Conservation (phyloP, 2,888 invertebrate genomes). For the Meiosimyza decipiens region DNA sequence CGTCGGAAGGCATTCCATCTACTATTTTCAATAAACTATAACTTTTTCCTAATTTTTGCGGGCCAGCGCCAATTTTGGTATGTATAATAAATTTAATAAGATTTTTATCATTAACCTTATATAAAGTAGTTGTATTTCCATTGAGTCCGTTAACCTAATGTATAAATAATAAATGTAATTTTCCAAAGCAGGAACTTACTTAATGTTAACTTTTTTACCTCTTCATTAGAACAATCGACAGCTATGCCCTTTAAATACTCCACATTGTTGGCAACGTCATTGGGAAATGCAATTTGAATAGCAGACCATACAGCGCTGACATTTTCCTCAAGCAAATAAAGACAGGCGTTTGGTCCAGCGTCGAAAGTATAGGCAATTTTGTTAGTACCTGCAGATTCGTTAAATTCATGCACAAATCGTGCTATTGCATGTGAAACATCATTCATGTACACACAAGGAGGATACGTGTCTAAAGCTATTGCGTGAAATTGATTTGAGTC, state of each 20-base stretch:
- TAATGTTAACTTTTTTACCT: slow-evolving; percentile 18
- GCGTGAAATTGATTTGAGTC: slow-evolving; percentile 99
- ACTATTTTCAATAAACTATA: slow-evolving; percentile 68
- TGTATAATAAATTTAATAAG: slow-evolving; percentile 84
- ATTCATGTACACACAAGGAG: slow-evolving; percentile 94
- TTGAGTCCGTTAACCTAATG: slow-evolving; percentile 43
- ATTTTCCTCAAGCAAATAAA: slow-evolving; percentile 83
- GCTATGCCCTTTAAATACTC: slow-evolving; percentile 73
- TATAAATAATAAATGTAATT: slow-evolving; percentile 10
- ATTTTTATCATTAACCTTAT: slow-evolving; percentile 64
- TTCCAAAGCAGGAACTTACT: neutral
- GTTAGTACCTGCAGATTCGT: slow-evolving; percentile 73
- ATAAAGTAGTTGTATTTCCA: slow-evolving; percentile 37
- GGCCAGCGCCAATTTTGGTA: slow-evolving; percentile 86
- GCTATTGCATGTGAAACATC: slow-evolving; percentile 85
- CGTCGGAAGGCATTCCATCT: slow-evolving; percentile 50
- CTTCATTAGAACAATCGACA: slow-evolving; percentile 49
- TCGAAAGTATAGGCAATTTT: slow-evolving; percentile 97
- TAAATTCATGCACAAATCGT: slow-evolving; percentile 85
- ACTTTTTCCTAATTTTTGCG: slow-evolving; percentile 67
- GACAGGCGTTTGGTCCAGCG: slow-evolving; percentile 96
- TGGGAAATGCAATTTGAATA: slow-evolving; percentile 79
- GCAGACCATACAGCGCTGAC: slow-evolving; percentile 76
- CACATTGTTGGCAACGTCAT: slow-evolving; percentile 61
- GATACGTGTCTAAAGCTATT: slow-evolving; percentile 90